Conservation (phyloP, 2,888 invertebrate genomes). For the Calliphora vomitoria region DNA sequence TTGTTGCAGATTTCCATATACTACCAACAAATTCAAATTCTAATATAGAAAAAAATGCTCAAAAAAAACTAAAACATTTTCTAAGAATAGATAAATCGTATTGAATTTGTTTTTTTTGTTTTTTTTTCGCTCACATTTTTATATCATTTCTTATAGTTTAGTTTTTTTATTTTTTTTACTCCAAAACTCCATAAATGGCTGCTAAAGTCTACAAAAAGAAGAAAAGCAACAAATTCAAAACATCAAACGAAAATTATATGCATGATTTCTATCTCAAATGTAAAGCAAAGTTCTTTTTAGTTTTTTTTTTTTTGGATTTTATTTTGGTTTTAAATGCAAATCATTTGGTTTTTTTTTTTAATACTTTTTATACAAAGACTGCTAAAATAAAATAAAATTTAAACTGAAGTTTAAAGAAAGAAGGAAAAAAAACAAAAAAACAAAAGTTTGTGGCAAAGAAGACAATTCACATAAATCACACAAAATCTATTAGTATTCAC, state of each 20-base stretch:
- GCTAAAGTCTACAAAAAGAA: constrained; percentile 5
- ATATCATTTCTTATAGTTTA: not conserved
- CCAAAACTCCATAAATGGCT: constrained; percentile 50
- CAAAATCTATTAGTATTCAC: constrained; percentile 67
- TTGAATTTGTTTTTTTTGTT: constrained; percentile 29
- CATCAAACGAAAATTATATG: constrained; percentile 61
- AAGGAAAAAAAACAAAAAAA: not conserved
- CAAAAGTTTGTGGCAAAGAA: constrained; percentile 23
- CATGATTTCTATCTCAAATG: constrained; percentile 52
- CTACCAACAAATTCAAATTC: not conserved
- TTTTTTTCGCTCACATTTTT: not conserved
- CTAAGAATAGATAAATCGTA: constrained; percentile 66
- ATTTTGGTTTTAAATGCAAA: constrained; percentile 55
- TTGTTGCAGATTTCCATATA: not conserved
- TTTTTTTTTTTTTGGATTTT: constrained; percentile 15
- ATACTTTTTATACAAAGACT: constrained; percentile 8
- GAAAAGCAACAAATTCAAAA: constrained; percentile 17
- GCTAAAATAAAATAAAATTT: constrained; percentile 27
- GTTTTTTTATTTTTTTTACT: too few relatives aligned
- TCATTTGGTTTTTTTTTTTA: constrained; percentile 15
- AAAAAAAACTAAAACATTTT: constrained; percentile 44
- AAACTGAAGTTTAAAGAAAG: constrained; percentile 15
- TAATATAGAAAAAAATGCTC: constrained; percentile 43
- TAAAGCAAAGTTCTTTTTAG: constrained; percentile 24
- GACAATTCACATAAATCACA: constrained; percentile 62